Evolutionary conservation across 2,113 vertebrate species (phyloP), one percentile per base, ranked within the genome.

Genomic region (Aphyosemion australe): DNA sequence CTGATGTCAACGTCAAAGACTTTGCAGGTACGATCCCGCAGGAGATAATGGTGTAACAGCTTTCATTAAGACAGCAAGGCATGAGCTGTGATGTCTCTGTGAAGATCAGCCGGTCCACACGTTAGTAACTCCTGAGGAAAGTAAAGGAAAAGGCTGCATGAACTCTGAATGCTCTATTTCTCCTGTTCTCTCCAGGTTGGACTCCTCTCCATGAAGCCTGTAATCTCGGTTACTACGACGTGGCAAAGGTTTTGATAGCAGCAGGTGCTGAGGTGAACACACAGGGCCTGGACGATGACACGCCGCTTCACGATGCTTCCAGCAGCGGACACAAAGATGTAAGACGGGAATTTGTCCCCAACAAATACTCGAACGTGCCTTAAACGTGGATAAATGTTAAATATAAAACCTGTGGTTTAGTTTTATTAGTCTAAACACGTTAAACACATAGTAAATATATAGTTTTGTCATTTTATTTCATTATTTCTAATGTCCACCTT

Each of bases 1-100:
- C 97, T 26, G 96, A 99, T 84, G 97, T 99, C 78, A 99, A 98
- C 20, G 95, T 99, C 69, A 99, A 99, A 92, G 97, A 99, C 89
- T 99, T 99, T 89, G 97, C 97, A 92, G 97, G 97, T 99, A 90
- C 1, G 16, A 21, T 1, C 12, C 20, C 48, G 20, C 3, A 2
- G 19, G 41, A 34, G 26, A 16, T 18, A 49, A 66, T 70, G 5
- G 4, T 60, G 49, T 53, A 50, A 51, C 70, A n/a, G 57, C 37
- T 47, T 68, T 65, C n/a, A 57, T 71, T 18, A 16, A 37, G 32
- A 59, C 59, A 68, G 55, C 11, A 14, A 43, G 41, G 42, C n/a
- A 43, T 50, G n/a, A 69, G 66, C 19, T 61, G 60, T 53, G 48
- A 50, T 65, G 6, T 51, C 48, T 54, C 14, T n/a, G 31, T 26